Base-by-base conservation (phyloP, 2,113 vertebrate genomes). In the Cryptotis parvus region DNA sequence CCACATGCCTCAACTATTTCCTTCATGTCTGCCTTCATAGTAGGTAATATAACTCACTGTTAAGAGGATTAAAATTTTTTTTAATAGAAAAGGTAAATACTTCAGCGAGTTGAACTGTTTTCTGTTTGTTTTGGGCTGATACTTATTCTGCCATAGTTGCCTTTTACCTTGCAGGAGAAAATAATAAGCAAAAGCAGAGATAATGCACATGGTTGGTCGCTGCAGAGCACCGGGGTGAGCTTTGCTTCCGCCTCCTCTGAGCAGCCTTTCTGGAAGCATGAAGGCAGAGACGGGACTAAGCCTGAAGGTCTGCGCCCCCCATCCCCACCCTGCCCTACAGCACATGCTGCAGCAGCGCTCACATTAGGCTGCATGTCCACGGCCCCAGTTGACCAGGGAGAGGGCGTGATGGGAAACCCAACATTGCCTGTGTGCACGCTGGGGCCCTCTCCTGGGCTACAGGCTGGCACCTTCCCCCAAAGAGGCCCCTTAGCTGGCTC, bases 21-120 rank as follows among this genome's bases (percentile, higher is more conserved):
- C 96, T 97, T 97, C 96, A 92, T 97, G 97, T 97, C 96, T 97
- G 95, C 96, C 89, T 97, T 94, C 96, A 97, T 95, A 98, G 97
- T 97, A 97, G 97, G 97, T 97, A 96, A 97, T 97, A 97, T 96
- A 97, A 98, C 97, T 98, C 96, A 96, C 97, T 0, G 0, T 96
- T 98, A 98, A 98, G 97, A 97, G 97, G 97, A 98, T 98, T 98
- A 98, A 97, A 97, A 96, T 97, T 91, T 91, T 90, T 82, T 86
- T 41, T 76, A 94, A 93, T 82, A 1, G 94, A 96, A 95, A 97
- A 97, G 96, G 95, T 97, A 97, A 98, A 97, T 97, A 97, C 95
- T 96, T 97, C 94, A 94, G 91, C 96, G 95, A 94, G 91, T 96
- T 97, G 97, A 96, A 96, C 97, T 96, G 89, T 95, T 97, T 98